Base-by-base conservation (phyloP, 2,113 vertebrate species). In the Antechinus flavipes region DNA sequence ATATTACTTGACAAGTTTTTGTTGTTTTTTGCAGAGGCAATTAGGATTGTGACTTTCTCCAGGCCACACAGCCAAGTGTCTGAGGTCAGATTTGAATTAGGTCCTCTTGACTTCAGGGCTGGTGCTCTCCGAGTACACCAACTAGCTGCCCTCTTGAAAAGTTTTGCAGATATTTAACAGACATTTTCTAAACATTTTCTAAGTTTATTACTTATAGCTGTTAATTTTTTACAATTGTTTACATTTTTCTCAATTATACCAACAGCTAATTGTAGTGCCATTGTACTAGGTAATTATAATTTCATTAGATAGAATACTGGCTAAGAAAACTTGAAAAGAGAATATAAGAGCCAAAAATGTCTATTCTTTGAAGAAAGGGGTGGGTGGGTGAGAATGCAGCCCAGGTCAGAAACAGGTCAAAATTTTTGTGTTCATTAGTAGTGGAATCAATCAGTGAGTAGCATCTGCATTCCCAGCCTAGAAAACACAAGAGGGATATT, bases 271-370 rank as follows among this genome's bases (percentile, higher is more conserved):
- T 52, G 50, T 30, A 0, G 26, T 92, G 91, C 89, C 95, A 89
- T 14, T 54, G 90, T 93, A 93, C 50, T 95, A 91, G 50, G 49
- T 55, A 14, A 0, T 91, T 8, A 94, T 2, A 26, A 49, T 76
- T 93, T 94, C 50, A 56, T 95, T 50, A 55, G 89, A 84, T 91
- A 42, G 14, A 16, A 42, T 94, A 90, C 94, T 95, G 92, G 92
- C 46, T 94, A 92, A 54, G 98, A 96, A 55, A 93, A 98, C 96
- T 55, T 96, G 97, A 97, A 94, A 52, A 97, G 94, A 97, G 98
- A 97, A 95, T 97, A 97, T 96, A 98, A 96, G 96, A 98, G 98
- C 98, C 98, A 98, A 98, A 98, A 98, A 98, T 8, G n/a, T 42
- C 35, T 84, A 84, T 6, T 84, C 16, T 84, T 8, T 42, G 68